phyloP scores from a whole-genome alignment of 1,140 invertebrate species.

The Bicyclus anynana region DNA sequence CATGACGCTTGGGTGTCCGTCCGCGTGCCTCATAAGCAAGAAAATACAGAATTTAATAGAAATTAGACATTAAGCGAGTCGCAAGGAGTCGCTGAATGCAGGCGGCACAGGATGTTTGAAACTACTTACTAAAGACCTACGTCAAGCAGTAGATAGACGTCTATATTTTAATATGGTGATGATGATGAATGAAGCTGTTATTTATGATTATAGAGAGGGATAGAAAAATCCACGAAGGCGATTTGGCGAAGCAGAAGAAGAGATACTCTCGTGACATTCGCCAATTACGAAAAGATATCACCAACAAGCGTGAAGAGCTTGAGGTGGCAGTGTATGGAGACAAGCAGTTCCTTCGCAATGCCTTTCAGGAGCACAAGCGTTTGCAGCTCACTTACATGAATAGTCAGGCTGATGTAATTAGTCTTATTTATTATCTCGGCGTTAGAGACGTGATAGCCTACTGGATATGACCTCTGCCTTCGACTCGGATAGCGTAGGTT shows the following conservation, averaged over 20 bases:
- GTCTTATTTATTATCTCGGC: neutral
- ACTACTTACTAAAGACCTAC: too few species aligned
- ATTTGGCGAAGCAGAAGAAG: constrained; percentile 75
- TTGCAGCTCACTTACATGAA: constrained; percentile 79
- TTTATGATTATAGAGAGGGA: constrained; percentile 70
- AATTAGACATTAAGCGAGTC: too few species aligned
- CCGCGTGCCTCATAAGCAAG: too few species aligned
- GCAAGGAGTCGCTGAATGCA: too few species aligned
- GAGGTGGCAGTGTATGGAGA: constrained; percentile 78
- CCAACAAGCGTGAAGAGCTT: constrained; percentile 74
- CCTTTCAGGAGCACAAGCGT: constrained; percentile 75
- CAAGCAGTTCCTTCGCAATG: constrained; percentile 75
- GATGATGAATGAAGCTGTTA: neutral
- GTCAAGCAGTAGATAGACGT: too few species aligned
- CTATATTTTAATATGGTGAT: too few species aligned
- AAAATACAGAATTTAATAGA: too few species aligned
- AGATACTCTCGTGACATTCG: constrained; percentile 76
- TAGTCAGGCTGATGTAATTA: constrained; percentile 68
- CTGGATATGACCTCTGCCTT: too few species aligned
- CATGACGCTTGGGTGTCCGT: too few species aligned
- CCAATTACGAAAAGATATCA: constrained; percentile 76
- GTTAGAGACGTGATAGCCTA: too few species aligned
- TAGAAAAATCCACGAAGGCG: constrained; percentile 75
- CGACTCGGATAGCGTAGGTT: too few species aligned
- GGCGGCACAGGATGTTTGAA: too few species aligned